Evolutionary conservation across 2,113 vertebrate species (phyloP).

Genomic region (Chlorocebus sabaeus): DNA sequence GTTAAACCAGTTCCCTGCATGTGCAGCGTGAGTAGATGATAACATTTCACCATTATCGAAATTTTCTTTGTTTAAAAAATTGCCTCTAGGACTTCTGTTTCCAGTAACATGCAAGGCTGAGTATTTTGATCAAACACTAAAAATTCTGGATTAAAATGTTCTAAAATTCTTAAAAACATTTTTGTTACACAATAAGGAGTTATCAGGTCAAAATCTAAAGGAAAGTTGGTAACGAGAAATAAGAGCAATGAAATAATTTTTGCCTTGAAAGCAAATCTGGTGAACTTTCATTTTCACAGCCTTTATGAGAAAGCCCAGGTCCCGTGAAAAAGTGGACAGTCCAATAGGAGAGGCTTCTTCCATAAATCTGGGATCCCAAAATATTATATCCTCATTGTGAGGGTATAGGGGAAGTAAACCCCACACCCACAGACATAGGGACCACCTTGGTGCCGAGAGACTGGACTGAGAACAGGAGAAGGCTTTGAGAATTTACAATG

Average conservation of each 20-base stretch:
- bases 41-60: background rate
- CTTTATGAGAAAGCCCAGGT: background rate
- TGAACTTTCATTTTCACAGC: background rate
- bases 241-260: background rate
- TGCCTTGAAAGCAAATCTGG: background rate
- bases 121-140: background rate
- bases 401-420: too few relatives aligned
- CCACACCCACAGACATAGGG: fast-evolving
- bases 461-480: fast-evolving
- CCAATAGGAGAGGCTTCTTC: background rate
- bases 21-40: background rate
- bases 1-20: background rate
- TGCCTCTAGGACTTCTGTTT: background rate
- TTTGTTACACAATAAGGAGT: background rate
- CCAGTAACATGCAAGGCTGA: background rate
- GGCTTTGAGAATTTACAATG: background rate
- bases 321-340: fast-evolving
- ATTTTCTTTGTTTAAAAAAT: background rate
- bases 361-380: background rate
- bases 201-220: background rate
- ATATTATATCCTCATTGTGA: background rate
- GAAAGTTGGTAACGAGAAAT: background rate
- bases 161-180: background rate
- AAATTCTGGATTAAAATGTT: background rate
- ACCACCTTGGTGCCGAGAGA: fast-evolving